phyloP scores from a whole-genome alignment of 1,140 invertebrate species.

The Cotesia chilonis region DNA sequence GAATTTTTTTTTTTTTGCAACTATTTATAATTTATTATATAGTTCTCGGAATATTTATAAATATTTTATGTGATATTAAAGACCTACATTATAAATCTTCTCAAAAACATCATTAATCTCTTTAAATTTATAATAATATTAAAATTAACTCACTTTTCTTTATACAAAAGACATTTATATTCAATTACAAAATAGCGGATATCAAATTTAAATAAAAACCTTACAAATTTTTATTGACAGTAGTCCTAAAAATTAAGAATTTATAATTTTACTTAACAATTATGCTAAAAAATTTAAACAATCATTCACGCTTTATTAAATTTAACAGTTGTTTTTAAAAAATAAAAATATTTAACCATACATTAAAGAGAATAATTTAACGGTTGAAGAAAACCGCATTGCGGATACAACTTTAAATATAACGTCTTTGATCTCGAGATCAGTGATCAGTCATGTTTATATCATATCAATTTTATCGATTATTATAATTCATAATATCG shows the following conservation, averaged over 20 bases:
- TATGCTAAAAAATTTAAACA: no score
- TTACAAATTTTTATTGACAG: no score
- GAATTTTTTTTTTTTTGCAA: neutral
- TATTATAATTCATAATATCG: no score
- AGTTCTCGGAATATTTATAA: neutral
- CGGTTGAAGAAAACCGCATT: conserved; percentile 4
- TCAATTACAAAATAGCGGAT: neutral
- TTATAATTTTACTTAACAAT: no score
- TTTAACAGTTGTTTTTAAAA: no score
- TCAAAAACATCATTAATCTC: conserved; percentile 10
- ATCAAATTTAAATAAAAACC: no score
- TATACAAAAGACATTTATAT: neutral
- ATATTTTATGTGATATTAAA: no score
- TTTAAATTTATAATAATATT: neutral
- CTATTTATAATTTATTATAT: neutral
- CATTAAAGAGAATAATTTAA: conserved; percentile 12
- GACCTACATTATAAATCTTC: neutral
- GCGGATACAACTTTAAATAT: conserved; percentile 16
- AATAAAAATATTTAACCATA: conserved; percentile 1
- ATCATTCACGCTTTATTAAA: no score
- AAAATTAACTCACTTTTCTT: neutral
- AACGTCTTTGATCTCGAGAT: neutral
- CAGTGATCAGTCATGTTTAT: no score
- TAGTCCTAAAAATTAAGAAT: no score
- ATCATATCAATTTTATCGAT: no score